These are phyloP conservation scores for Caenorhabditis tropicalis DNA, from an alignment of 1,140 invertebrate genomes.

Conservation along the genomic window DNA sequence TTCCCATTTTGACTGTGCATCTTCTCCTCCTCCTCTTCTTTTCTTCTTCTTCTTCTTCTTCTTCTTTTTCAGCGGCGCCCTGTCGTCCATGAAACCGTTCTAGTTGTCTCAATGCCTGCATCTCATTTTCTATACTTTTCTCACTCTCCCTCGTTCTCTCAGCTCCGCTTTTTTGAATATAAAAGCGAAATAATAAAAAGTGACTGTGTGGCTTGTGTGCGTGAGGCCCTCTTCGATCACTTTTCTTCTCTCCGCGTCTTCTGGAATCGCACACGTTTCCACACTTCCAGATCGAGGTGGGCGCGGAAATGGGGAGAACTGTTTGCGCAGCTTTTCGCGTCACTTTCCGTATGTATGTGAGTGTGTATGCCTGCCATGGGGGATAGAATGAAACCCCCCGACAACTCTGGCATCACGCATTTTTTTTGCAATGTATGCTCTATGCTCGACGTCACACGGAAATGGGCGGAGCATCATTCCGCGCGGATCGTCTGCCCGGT, in stretches of 20 bases:
- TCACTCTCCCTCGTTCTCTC: constrained; percentile 6
- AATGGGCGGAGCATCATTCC: constrained; percentile 2
- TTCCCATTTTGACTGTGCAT: neutral
- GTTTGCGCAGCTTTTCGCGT: constrained; percentile 44
- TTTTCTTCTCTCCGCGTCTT: constrained; percentile 41
- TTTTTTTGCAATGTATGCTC: constrained; percentile 42
- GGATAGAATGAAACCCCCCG: constrained; percentile 21
- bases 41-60: neutral
- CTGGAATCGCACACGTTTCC: constrained; percentile 32
- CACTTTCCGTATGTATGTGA: constrained; percentile 36
- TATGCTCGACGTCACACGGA: constrained; percentile 37
- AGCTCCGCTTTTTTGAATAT: constrained; percentile 43
- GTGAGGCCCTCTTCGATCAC: constrained; percentile 25
- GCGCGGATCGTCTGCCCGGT: constrained; percentile 35
- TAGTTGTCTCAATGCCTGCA: neutral
- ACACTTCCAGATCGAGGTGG: constrained; percentile 41
- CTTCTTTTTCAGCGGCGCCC: constrained; percentile 5
- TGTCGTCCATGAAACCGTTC: constrained; percentile 31
- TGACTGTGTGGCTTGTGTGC: constrained; percentile 38
- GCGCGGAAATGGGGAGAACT: constrained; percentile 29
- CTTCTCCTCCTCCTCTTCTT: neutral
- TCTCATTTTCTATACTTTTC: constrained; percentile 20
- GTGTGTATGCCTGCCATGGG: constrained; percentile 12
- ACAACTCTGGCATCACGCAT: constrained; percentile 21
- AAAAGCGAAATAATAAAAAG: constrained; percentile 45